Percentiles rank a stretch among this genome's conserved stretches.
Evolutionary conservation across 2,888 invertebrate genomes (phyloP).

Genomic region (Mellilla xanthometata): DNA sequence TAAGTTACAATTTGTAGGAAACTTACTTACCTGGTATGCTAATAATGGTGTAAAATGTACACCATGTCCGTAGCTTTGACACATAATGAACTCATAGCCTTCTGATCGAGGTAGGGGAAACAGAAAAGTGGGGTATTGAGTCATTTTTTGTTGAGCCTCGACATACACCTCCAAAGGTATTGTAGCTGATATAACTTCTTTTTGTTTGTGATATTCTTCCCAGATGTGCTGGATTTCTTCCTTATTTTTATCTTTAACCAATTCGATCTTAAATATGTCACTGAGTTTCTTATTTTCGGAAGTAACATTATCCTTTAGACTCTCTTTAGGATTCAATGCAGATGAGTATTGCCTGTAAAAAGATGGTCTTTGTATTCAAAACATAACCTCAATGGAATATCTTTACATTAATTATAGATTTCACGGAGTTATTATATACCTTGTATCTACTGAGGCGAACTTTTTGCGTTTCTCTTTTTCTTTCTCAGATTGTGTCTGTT

Average conservation of each 20-base stretch:
- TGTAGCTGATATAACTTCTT: constrained; percentile 89
- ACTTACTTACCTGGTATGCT: constrained; percentile 89
- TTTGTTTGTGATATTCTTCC: constrained; percentile 90
- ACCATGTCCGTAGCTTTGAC: constrained; percentile 87
- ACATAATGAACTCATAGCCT: constrained; percentile 93
- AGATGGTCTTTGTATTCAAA: too few species aligned
- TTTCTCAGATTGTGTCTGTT: constrained; percentile 67
- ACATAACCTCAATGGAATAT: too few species aligned
- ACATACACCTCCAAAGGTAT: constrained; percentile 84
- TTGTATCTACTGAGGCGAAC: constrained; percentile 64
- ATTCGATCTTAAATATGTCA: constrained; percentile 90
- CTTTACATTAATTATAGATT: too few species aligned
- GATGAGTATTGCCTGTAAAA: constrained; percentile 84
- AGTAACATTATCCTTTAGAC: constrained; percentile 39
- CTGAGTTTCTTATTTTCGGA: constrained; percentile 78
- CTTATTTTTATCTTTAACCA: constrained; percentile 86
- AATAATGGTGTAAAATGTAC: constrained; percentile 93
- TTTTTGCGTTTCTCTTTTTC: constrained; percentile 57
- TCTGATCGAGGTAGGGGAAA: constrained; percentile 91
- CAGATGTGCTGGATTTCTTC: constrained; percentile 90
- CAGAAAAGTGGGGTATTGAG: constrained; percentile 86
- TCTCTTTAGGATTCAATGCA: constrained; percentile 84
- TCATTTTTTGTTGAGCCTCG: constrained; percentile 81
- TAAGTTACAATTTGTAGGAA: too few species aligned
- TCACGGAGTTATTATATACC: too few species aligned